These are phyloP conservation scores for Melieria picta DNA, from an alignment of 2,888 invertebrate genomes.

Conservation along the genomic window DNA sequence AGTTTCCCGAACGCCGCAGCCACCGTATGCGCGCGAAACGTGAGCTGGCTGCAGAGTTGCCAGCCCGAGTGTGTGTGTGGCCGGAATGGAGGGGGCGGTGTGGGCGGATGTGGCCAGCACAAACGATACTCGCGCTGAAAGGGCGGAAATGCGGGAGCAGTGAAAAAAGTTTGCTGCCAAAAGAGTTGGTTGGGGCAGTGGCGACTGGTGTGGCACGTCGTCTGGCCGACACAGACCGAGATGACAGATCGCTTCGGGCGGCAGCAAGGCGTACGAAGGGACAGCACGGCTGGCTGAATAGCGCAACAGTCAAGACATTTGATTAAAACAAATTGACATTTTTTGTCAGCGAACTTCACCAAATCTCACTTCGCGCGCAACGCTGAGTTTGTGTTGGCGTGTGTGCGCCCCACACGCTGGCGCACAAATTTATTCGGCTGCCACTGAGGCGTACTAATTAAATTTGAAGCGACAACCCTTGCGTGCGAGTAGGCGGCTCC, in stretches of 20 bases:
- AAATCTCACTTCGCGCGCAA: no score
- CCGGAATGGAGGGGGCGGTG: neutral
- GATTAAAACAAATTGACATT: slow-evolving; percentile 31
- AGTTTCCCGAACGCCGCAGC: neutral
- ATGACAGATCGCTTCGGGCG: neutral
- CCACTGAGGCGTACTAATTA: slow-evolving; percentile 2
- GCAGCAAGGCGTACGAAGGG: neutral
- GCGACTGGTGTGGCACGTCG: neutral
- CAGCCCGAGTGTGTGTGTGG: neutral
- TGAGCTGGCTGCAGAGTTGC: neutral
- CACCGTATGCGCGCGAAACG: no score
- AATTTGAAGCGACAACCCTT: neutral
- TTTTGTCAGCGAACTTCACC: neutral
- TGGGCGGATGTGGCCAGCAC: slow-evolving; percentile 2
- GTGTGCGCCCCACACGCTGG: no score
- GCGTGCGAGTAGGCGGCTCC: no score
- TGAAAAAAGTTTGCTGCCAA: slow-evolving; percentile 18
- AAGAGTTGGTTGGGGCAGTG: neutral
- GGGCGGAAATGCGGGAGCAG: slow-evolving; percentile 10
- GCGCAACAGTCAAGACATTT: slow-evolving; percentile 24
- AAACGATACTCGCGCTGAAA: slow-evolving; percentile 18
- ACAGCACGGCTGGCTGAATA: neutral
- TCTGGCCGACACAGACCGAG: neutral
- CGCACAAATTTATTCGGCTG: no score
- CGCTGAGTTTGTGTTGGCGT: no score